These are phyloP conservation scores for Chorisops tibialis DNA, from an alignment of 2,888 invertebrate species.

Conservation along the genomic window DNA sequence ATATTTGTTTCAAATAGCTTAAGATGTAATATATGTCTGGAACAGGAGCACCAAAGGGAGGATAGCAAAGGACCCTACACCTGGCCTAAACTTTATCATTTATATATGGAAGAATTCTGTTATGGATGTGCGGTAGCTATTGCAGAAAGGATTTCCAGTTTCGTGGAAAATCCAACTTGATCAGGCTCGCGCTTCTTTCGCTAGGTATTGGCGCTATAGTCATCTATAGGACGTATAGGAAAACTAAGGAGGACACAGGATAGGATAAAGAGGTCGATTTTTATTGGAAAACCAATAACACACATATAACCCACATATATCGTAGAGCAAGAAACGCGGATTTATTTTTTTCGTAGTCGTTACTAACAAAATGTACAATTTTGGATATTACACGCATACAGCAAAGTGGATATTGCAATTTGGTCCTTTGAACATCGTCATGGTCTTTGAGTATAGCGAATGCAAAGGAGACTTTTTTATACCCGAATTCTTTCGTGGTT, in stretches of 20 bases:
- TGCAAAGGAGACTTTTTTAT: conserved; percentile 2
- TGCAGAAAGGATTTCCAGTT: conserved; percentile 15
- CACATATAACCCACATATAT: conserved; percentile 11
- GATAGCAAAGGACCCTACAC: not conserved
- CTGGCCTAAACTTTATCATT: conserved; percentile 18
- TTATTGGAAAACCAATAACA: conserved; percentile 19
- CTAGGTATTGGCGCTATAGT: conserved; percentile 7
- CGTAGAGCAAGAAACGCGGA: not conserved
- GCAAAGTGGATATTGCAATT: conserved; percentile 29
- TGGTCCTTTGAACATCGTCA: conserved; percentile 27
- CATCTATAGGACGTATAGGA: not conserved
- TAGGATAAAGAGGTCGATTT: conserved; percentile 15
- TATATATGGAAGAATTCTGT: not conserved
- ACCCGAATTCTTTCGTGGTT: not conserved
- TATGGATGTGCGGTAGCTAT: not conserved
- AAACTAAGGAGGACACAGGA: conserved; percentile 3
- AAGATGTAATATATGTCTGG: conserved; percentile 32
- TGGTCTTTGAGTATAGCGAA: conserved; percentile 3
- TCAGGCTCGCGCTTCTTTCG: conserved; percentile 26
- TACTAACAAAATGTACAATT: conserved; percentile 27
- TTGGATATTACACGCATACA: no score
- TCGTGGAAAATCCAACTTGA: conserved; percentile 23
- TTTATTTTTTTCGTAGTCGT: not conserved
- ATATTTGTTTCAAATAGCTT: conserved; percentile 35
- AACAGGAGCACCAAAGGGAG: conserved; percentile 20